phyloP scores from a whole-genome alignment of 1,140 invertebrate species.

The Diorhabda carinulata region DNA sequence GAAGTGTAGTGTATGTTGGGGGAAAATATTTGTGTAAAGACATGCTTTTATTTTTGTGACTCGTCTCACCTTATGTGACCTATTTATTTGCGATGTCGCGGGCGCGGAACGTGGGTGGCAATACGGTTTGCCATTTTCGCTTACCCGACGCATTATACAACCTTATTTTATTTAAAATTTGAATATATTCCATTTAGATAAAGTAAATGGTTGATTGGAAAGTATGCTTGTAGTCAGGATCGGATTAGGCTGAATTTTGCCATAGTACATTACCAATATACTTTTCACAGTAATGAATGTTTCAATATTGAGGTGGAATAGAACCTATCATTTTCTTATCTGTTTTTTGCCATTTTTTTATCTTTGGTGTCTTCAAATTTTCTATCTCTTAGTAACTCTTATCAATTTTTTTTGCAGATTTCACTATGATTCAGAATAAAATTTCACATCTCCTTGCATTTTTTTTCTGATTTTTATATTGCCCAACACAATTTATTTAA shows the following conservation, averaged over 20 bases:
- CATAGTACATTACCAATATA: no score
- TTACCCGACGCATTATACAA: not conserved
- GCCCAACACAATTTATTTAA: no score
- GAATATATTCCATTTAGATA: not conserved
- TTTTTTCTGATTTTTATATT: no score
- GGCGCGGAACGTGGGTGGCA: not conserved
- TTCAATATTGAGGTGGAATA: no score
- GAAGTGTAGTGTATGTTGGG: not conserved
- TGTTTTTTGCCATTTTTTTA: no score
- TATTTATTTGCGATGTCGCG: not conserved
- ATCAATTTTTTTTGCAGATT: no score
- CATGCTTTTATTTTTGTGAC: slow-evolving; percentile 1
- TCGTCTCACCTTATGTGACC: not conserved
- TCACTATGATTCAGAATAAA: no score
- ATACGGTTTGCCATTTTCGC: slow-evolving; percentile 1
- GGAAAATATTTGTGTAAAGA: not conserved
- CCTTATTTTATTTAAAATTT: not conserved
- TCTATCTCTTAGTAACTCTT: no score
- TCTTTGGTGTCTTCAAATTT: no score
- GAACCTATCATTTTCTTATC: no score
- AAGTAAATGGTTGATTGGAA: not conserved
- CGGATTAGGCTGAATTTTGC: not conserved
- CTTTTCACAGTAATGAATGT: no score
- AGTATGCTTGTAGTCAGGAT: not conserved
- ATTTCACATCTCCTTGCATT: no score